Percentiles rank a stretch among this genome's conserved stretches.
phyloP scores from a whole-genome alignment of 1,140 invertebrate species.

The Cotesia typhae region DNA sequence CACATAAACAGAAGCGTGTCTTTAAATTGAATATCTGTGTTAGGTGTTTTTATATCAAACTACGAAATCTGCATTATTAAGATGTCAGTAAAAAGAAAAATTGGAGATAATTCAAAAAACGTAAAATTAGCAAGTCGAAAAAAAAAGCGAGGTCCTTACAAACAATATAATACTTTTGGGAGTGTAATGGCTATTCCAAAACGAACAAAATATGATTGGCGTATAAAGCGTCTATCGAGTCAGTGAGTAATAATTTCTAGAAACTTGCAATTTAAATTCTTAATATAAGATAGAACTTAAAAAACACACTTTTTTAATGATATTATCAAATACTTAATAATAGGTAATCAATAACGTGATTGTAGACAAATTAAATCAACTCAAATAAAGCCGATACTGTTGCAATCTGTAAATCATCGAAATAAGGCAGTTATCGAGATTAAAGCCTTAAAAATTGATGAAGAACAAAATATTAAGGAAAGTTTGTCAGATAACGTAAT shows the following conservation, averaged over 20 bases:
- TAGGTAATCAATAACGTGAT: neutral
- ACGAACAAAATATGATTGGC: conserved; percentile 3
- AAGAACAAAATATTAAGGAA: neutral
- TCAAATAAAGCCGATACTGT: neutral
- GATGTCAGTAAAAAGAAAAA: neutral
- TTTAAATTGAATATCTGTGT: neutral
- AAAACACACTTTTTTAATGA: too few species aligned
- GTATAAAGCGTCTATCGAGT: neutral
- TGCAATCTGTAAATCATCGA: neutral
- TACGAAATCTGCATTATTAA: neutral
- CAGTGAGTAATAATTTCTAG: neutral
- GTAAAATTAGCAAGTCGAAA: neutral
- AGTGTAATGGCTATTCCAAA: neutral
- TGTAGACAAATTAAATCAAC: neutral
- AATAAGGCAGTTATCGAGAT: neutral
- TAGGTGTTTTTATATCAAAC: neutral
- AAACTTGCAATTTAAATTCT: too few species aligned
- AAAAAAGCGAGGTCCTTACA: neutral
- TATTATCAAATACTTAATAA: too few species aligned
- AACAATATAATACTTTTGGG: neutral
- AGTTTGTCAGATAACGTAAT: neutral
- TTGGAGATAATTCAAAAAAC: neutral
- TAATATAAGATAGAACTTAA: too few species aligned
- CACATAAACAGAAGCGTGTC: neutral
- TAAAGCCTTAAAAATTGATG: neutral